These are phyloP conservation scores for Tringa solitaria DNA, from an alignment of 2,113 vertebrate species.

Conservation along the genomic window DNA sequence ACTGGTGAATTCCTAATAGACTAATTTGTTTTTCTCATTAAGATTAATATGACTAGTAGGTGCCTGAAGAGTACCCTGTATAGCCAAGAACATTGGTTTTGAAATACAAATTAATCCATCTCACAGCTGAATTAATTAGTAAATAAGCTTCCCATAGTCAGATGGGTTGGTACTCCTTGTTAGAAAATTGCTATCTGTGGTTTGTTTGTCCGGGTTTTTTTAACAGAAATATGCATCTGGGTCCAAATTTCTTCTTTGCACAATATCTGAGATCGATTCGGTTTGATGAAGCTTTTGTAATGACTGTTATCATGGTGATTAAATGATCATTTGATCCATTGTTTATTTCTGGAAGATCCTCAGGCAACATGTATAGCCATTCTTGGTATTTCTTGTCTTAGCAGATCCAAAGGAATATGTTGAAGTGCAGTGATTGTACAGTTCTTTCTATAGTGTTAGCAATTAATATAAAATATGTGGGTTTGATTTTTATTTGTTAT, in stretches of 20 bases:
- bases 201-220: not conserved
- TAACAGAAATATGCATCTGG: not conserved
- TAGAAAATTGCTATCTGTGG: not conserved
- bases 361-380: not conserved
- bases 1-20: not conserved
- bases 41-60: not conserved
- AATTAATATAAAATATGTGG: not conserved
- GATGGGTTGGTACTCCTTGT: not conserved
- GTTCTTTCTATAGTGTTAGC: not conserved
- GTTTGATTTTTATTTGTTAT: not conserved
- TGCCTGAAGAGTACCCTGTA: not conserved
- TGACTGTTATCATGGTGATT: not conserved
- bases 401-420: not conserved
- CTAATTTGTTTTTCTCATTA: not conserved
- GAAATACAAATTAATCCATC: constrained; percentile 27
- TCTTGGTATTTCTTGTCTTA: not conserved
- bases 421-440: not conserved
- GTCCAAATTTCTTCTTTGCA: not conserved
- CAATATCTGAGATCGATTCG: not conserved
- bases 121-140: constrained; percentile 10
- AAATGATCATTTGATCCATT: not conserved
- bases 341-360: not conserved
- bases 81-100: not conserved
- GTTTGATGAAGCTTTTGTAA: not conserved
- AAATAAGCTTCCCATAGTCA: not conserved